These are phyloP conservation scores for Brachymystax lenok DNA, from an alignment of 2,797 vertebrate genomes.

Conservation along the genomic window DNA sequence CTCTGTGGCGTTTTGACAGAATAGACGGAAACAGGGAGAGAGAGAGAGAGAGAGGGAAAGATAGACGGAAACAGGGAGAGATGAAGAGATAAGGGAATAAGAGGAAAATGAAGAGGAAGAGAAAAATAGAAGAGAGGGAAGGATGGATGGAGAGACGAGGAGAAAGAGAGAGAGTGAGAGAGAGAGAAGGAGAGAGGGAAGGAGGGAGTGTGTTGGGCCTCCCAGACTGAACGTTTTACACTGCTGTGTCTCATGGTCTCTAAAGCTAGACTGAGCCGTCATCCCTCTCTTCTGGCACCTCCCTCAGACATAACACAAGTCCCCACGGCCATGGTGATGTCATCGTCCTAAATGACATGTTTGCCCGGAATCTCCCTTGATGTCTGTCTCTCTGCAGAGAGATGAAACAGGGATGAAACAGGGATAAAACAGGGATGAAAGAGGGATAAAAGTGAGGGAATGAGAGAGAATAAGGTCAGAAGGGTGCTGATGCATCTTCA, in stretches of 20 bases:
- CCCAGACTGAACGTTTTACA: conserved; percentile 2
- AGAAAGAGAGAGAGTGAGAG: no score
- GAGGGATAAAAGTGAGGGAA: conserved; percentile 26
- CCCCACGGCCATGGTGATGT: conserved; percentile 67
- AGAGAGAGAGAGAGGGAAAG: no score
- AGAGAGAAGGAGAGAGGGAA: background rate
- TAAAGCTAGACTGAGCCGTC: conserved; percentile 22
- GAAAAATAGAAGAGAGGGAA: no score
- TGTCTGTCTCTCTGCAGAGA: conserved; percentile 51
- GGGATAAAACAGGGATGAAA: background rate
- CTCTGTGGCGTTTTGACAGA: no score
- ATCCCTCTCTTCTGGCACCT: background rate
- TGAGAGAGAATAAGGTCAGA: conserved; percentile 58
- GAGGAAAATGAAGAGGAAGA: no score
- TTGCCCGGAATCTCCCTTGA: conserved; percentile 72
- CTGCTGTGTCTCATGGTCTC: conserved; percentile 39
- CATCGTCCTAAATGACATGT: conserved; percentile 68
- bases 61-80: no score
- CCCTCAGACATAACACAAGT: conserved; percentile 64
- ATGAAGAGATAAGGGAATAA: no score
- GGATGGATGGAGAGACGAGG: no score
- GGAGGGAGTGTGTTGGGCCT: conserved; percentile 28
- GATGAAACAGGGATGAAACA: no score
- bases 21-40: no score
- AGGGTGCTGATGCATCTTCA: conserved; percentile 65